Percentiles rank a stretch among this genome's conserved stretches.
phyloP scores from a whole-genome alignment of 2,113 vertebrate species.

The Psettodes erumei region DNA sequence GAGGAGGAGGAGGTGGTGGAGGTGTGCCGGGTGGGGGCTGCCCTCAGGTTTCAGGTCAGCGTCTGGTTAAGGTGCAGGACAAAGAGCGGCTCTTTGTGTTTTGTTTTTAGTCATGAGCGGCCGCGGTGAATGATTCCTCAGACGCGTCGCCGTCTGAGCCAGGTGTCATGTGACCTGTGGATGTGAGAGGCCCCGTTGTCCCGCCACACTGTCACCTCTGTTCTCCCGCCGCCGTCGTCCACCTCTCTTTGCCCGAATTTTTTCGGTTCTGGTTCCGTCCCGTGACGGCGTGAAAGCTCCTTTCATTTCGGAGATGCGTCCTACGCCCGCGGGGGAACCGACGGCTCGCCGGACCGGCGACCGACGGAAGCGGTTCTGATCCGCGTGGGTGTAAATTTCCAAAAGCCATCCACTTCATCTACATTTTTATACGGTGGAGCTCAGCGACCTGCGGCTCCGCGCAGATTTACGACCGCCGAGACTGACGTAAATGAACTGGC shows the following conservation, averaged over 20 bases:
- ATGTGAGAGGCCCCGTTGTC: neutral
- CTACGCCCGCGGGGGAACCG: no score
- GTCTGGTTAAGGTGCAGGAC: slow-evolving; percentile 28
- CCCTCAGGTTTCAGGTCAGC: slow-evolving; percentile 10
- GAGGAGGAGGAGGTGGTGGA: no score
- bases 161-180: neutral
- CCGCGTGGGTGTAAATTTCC: slow-evolving; percentile 14
- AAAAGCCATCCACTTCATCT: slow-evolving; percentile 32
- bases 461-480: slow-evolving; percentile 38
- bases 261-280: neutral
- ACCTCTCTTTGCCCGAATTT: no score
- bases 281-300: neutral
- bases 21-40: no score
- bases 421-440: slow-evolving; percentile 27
- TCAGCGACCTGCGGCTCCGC: slow-evolving; percentile 45
- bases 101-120: neutral
- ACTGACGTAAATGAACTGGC: slow-evolving; percentile 74
- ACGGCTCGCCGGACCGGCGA: no score
- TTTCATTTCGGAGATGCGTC: no score
- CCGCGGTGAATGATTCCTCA: slow-evolving; percentile 34
- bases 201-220: neutral
- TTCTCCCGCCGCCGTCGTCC: no score
- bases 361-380: slow-evolving; percentile 12
- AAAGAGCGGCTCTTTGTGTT: slow-evolving; percentile 19
- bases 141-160: neutral